phyloP scores from a whole-genome alignment of 2,113 vertebrate species.

The Sinocyclocheilus anophthalmus region DNA sequence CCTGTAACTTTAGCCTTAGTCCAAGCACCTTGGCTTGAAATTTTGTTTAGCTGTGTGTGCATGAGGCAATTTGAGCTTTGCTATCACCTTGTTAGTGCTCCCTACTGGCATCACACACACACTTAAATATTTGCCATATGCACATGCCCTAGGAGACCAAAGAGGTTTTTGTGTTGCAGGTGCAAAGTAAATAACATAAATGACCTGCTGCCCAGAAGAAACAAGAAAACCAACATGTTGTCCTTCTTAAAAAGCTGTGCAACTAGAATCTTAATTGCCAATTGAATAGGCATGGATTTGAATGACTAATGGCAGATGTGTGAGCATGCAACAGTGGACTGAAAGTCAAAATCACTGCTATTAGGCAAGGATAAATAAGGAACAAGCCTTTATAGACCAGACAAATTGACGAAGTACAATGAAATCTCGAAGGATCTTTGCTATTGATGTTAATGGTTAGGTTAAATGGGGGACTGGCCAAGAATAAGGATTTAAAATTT shows the following conservation, averaged over 20 bases:
- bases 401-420: not conserved
- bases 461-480: conserved; percentile 12
- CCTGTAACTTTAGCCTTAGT: not conserved
- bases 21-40: not conserved
- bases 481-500: conserved; percentile 1
- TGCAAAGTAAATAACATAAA: not conserved
- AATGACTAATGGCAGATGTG: not conserved
- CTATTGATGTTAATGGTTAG: not conserved
- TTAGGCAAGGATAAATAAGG: not conserved
- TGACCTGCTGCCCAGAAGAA: not conserved
- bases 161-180: not conserved
- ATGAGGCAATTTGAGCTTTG: not conserved
- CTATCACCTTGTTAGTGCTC: not conserved
- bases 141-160: not conserved
- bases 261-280: conserved; percentile 10
- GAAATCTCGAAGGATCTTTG: not conserved
- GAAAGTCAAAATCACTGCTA: conserved; percentile 1
- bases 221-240: not conserved
- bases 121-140: not conserved
- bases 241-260: not conserved
- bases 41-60: not conserved
- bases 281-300: not conserved
- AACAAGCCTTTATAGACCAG: not conserved
- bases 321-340: not conserved
- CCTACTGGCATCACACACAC: not conserved